Conservation (phyloP, 2,888 invertebrate species). For the Himalopsyche kuldschensis region DNA sequence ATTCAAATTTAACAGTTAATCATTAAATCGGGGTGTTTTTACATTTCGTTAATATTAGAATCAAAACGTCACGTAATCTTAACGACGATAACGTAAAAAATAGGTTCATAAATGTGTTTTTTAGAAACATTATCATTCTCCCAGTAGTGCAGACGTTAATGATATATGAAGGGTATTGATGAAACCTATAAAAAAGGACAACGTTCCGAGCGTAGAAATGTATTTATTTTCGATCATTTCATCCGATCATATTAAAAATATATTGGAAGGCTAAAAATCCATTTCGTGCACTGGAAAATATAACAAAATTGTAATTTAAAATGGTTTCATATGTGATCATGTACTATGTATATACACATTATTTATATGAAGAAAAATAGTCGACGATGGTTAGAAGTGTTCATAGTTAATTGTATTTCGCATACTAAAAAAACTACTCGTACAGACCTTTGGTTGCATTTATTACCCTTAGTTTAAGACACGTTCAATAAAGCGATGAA, state of each 20-base stretch:
- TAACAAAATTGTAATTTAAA: too few species aligned
- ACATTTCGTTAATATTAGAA: background rate
- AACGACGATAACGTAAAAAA: background rate
- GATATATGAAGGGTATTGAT: background rate
- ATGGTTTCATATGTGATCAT: too few species aligned
- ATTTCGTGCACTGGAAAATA: background rate
- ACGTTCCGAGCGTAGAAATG: background rate
- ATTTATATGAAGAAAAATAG: too few species aligned
- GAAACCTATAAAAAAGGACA: background rate
- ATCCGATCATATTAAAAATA: background rate
- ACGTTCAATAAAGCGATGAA: conserved; percentile 2
- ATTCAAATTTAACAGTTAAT: too few species aligned
- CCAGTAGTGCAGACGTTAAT: background rate
- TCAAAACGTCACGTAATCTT: background rate
- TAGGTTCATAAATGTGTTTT: background rate
- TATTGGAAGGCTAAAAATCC: background rate
- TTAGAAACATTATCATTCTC: background rate
- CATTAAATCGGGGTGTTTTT: too few species aligned
- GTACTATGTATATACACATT: too few species aligned
- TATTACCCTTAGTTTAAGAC: background rate
- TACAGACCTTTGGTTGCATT: too few species aligned
- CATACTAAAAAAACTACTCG: too few species aligned
- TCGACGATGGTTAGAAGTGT: too few species aligned
- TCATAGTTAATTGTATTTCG: too few species aligned
- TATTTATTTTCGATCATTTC: background rate